Evolutionary conservation across 2,797 vertebrate species (phyloP), one percentile per base, ranked within the genome.

Genomic region (Neosalanx taihuensis): DNA sequence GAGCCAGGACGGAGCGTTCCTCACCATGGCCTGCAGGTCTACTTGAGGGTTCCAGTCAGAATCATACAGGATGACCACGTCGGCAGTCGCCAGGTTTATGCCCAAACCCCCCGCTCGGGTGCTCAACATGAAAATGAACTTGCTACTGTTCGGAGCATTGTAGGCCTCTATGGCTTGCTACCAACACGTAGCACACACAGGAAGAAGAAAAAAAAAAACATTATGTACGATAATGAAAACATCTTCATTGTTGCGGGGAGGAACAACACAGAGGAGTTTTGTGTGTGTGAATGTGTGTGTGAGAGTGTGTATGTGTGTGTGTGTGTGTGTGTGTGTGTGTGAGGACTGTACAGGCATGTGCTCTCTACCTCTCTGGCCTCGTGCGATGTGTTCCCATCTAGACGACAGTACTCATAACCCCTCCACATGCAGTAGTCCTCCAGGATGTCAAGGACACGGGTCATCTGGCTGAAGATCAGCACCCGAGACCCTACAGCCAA

Each of bases 371-470:
- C 93, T 93, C 95, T 92, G 71, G 94, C 95, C 0, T 94, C 94
- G n/a, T 96, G 95, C 18, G 94, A 92, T 0, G 95, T 96, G 75
- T 96, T 94, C 3, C 95, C 95, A 85, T 96, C 94, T 80, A 96
- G 83, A 59, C 95, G 88, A 66, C 94, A 95, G 58, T 96, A 95
- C 30, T 94, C 93, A 0, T 94, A 94, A 63, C 93, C 94, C 76
- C 92, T 89, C 95, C 95, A 96, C 95, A 95, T 95, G 73, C 95
- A 96, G 57, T 94, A 95, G 87, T 96, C 95, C 90, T 96, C 95
- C 86, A 96, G 86, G 80, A 96, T 96, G 76, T 95, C 95, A 30
- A 95, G 79, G 20, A 96, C 91, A 73, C 95, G 92, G 17, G 94
- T 95, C 95, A 96, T 96, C 83, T 96, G 95, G 82, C 95, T 95